A percentile compares a stretch with the other conserved stretches of the same genome.
These are phyloP conservation scores for Myioborus miniatus DNA, from an alignment of 2,797 vertebrate genomes.

Conservation along the genomic window DNA sequence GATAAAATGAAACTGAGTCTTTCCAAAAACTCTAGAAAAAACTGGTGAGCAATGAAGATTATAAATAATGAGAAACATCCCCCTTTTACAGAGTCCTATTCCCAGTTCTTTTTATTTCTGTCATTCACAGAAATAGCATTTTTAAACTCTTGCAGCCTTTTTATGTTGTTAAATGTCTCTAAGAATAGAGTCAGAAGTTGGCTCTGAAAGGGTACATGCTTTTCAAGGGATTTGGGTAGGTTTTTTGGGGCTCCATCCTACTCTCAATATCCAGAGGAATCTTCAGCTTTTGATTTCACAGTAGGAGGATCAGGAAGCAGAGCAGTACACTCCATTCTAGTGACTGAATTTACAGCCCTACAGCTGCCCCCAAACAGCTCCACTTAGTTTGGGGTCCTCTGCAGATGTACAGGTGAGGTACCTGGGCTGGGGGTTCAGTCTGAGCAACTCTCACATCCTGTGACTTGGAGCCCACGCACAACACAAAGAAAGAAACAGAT, in stretches of 20 bases:
- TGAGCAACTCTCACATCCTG: neutral
- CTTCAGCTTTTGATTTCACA: conserved; percentile 2
- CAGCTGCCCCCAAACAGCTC: neutral
- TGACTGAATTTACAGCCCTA: neutral
- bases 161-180: neutral
- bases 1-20: neutral
- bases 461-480: neutral
- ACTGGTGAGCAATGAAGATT: neutral
- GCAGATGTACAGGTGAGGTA: neutral
- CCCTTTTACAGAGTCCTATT: neutral
- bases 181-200: neutral
- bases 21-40: neutral
- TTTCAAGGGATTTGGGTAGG: neutral
- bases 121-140: neutral
- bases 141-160: neutral
- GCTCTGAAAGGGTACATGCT: neutral
- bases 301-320: neutral
- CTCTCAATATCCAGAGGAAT: neutral
- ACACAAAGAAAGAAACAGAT: neutral
- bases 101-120: neutral
- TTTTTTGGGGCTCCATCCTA: neutral
- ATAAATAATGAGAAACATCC: neutral
- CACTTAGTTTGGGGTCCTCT: neutral
- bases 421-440: neutral
- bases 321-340: neutral